These are phyloP conservation scores for Cyprinodon diabolis DNA, from an alignment of 2,797 vertebrate genomes.

Conservation along the genomic window DNA sequence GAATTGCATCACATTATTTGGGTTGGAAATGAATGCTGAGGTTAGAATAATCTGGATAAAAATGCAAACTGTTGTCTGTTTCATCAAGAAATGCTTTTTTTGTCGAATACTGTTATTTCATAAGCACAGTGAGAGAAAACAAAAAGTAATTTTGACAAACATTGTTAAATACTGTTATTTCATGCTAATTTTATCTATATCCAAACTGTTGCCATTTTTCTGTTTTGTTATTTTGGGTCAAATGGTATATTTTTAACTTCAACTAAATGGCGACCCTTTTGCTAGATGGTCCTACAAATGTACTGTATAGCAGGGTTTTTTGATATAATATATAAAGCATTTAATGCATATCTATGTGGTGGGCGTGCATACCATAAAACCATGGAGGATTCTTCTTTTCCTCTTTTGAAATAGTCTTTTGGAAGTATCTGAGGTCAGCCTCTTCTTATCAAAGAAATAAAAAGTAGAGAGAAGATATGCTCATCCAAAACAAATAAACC, in stretches of 20 bases:
- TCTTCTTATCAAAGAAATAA: neutral
- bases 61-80: neutral
- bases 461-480: neutral
- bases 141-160: neutral
- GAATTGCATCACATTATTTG: neutral
- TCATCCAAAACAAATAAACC: neutral
- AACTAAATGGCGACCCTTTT: neutral
- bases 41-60: neutral
- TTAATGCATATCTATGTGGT: neutral
- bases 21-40: neutral
- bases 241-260: neutral
- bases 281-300: neutral
- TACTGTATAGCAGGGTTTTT: neutral
- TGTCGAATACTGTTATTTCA: neutral
- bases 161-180: neutral
- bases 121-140: neutral
- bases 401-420: neutral
- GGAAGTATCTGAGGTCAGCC: neutral
- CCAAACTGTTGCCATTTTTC: too few relatives aligned
- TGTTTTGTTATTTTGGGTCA: too few relatives aligned
- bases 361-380: neutral
- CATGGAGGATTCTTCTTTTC: neutral
- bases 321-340: too few relatives aligned
- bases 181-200: neutral
- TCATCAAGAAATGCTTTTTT: neutral